Evolutionary conservation across 2,797 vertebrate genomes (phyloP).

Genomic region (Muscicapa comitata): DNA sequence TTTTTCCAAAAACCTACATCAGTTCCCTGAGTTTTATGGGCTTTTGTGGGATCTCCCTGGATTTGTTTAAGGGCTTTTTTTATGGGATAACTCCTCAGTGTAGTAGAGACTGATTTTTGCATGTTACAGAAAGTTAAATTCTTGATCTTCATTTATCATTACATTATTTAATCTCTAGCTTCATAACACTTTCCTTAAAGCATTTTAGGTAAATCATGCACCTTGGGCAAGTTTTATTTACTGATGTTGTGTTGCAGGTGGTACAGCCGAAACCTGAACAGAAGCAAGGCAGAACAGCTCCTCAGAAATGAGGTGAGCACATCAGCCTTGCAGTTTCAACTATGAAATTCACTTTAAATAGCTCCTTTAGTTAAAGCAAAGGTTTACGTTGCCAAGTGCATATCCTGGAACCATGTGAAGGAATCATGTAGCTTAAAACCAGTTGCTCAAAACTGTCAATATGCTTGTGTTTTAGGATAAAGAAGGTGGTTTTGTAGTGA

Average conservation of each 20-base stretch:
- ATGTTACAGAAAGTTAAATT: neutral
- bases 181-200: neutral
- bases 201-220: neutral
- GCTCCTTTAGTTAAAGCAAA: neutral
- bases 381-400: neutral
- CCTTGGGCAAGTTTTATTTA: neutral
- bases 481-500: constrained; percentile 92
- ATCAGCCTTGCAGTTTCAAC: neutral
- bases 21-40: neutral
- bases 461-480: constrained; percentile 83
- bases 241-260: constrained; percentile 77
- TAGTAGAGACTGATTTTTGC: neutral
- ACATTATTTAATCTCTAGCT: neutral
- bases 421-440: neutral
- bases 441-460: neutral
- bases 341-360: neutral
- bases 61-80: neutral
- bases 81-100: neutral
- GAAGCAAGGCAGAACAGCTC: constrained; percentile 91
- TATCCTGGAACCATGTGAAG: neutral
- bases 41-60: neutral
- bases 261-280: constrained; percentile 89
- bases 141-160: neutral
- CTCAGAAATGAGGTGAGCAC: constrained; percentile 84
- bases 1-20: neutral